Conservation (phyloP, 2,113 vertebrate species). For the Silurus meridionalis region DNA sequence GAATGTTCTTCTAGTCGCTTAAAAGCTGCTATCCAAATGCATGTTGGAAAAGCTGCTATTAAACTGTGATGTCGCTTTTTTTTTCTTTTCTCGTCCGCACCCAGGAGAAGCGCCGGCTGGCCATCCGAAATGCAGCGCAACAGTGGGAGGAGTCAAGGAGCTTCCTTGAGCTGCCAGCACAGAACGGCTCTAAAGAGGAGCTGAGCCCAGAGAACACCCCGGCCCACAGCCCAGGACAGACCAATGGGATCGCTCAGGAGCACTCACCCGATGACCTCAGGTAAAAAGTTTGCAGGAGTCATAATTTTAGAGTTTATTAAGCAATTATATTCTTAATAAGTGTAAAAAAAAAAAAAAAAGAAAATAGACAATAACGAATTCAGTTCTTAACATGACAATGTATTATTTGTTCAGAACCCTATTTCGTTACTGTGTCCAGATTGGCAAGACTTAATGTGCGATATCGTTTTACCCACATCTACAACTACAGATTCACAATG, state of each 20-base stretch:
- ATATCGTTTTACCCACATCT: no score
- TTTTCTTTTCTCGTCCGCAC: constrained; percentile 8
- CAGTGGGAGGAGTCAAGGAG: constrained; percentile 83
- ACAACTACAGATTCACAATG: no score
- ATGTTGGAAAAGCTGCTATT: not conserved
- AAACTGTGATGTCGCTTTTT: not conserved
- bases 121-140: constrained; percentile 88
- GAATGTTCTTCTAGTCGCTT: not conserved
- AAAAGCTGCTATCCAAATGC: not conserved
- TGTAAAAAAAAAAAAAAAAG: not conserved
- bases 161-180: constrained; percentile 69
- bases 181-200: constrained; percentile 75
- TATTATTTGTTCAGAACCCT: no score
- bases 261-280: constrained; percentile 84
- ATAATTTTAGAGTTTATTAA: not conserved
- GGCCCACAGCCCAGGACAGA: constrained; percentile 78
- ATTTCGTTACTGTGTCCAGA: no score
- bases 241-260: constrained; percentile 75
- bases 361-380: not conserved
- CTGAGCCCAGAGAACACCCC: constrained; percentile 77
- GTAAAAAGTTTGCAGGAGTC: constrained; percentile 62
- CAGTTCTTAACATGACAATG: not conserved
- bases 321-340: not conserved
- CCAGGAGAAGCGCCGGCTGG: constrained; percentile 91
- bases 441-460: no score